These are phyloP conservation scores for Siniperca chuatsi DNA, from an alignment of 2,113 vertebrate species.

Conservation along the genomic window DNA sequence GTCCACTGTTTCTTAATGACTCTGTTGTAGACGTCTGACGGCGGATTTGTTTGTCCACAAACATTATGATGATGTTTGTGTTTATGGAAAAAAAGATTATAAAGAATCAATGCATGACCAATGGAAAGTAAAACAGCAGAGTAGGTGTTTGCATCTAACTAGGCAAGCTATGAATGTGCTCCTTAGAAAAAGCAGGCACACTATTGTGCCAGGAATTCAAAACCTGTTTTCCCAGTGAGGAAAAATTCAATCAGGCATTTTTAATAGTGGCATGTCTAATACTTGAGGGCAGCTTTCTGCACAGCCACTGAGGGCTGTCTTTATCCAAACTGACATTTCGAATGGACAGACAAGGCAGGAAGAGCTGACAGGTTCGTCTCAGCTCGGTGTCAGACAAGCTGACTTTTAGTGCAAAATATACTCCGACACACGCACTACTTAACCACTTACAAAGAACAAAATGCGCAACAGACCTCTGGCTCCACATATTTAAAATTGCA, in stretches of 20 bases:
- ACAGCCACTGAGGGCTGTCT: slow-evolving; percentile 29
- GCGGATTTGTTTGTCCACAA: slow-evolving; percentile 64
- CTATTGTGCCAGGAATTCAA: slow-evolving; percentile 12
- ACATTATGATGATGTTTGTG: slow-evolving; percentile 48
- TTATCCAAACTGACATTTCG: slow-evolving; percentile 61
- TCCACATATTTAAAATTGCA: slow-evolving; percentile 55
- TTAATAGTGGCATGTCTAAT: slow-evolving; percentile 36
- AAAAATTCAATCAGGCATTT: slow-evolving; percentile 42
- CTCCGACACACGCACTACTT: slow-evolving; percentile 46
- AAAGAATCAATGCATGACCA: slow-evolving; percentile 47
- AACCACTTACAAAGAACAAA: slow-evolving; percentile 49
- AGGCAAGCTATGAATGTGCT: background rate
- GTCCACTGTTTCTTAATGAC: slow-evolving; percentile 26
- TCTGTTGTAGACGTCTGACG: slow-evolving; percentile 32
- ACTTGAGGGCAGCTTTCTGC: slow-evolving; percentile 15
- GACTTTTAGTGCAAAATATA: slow-evolving; percentile 46
- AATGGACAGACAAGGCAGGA: slow-evolving; percentile 22
- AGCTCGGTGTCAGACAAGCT: slow-evolving; percentile 35
- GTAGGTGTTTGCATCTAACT: slow-evolving; percentile 13
- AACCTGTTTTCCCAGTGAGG: slow-evolving; percentile 10
- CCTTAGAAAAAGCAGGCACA: background rate
- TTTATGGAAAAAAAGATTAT: slow-evolving; percentile 16
- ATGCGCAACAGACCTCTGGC: slow-evolving; percentile 49
- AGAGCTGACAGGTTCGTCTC: slow-evolving; percentile 55
- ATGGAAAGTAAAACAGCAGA: slow-evolving; percentile 52